Base-by-base conservation (phyloP, 2,797 vertebrate species). In the Eurystomus glaucurus region DNA sequence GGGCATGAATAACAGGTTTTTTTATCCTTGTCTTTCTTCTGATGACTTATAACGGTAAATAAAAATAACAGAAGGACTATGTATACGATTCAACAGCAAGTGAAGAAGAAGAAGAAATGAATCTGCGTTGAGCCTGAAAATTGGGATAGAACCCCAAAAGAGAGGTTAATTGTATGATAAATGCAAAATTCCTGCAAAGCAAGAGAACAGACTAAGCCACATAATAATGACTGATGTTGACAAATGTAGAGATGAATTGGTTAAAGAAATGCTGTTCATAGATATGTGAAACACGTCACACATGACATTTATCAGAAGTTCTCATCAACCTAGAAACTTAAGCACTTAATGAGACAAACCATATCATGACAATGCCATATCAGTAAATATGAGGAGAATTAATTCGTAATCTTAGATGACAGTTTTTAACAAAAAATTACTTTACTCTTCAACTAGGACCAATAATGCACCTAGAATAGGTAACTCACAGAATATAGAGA, bases 1-100 rank as follows among this genome's bases (percentile, higher is more conserved):
- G 9, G 12, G 3, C 10, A 28, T 31, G 66, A 86, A 85, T 35
- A 0, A 58, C 3, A 75, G 4, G 4, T 0, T 20, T 70, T 75
- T 77, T 61, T 29, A 51, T 46, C 14, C 11, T 79, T 48, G 35
- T 21, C 22, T 51, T 65, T 70, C 29, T 87, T 82, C 33, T 28
- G 15, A 57, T 81, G 18, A 21, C 25, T 55, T 65, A 20, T 22
- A 72, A 83, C 12, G 11, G 5, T 48, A 76, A 64, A 6, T 23
- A 15, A 9, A 94, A 74, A 58, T 48, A 68, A 13, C 19, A 48
- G 64, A 66, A 80, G 28, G 31, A 51, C 4, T 23, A 33, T 11
- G 6, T 21, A 11, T 45, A 48, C 33, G 14, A 70, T 57, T 19
- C 5, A 66, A 55, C 12, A 87, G 8, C 35, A 35, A 91, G 2